Percentiles rank a stretch among this genome's conserved stretches.
phyloP scores from a whole-genome alignment of 2,888 invertebrate species.

The Lumbricus terrestris region DNA sequence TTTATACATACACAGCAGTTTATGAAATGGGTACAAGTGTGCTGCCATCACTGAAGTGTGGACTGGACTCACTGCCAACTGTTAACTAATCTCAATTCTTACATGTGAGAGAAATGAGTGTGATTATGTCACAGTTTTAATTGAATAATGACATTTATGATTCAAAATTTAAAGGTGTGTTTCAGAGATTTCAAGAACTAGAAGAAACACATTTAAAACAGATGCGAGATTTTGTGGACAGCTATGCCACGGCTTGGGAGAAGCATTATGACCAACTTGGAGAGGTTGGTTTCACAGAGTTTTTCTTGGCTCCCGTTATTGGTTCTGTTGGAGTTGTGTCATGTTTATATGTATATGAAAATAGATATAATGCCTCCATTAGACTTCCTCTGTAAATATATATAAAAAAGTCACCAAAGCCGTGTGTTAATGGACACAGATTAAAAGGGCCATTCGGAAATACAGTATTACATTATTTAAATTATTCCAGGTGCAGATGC shows the following conservation, averaged over 20 bases:
- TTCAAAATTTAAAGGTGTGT: not conserved
- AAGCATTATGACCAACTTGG: conserved; percentile 87
- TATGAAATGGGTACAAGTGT: no score
- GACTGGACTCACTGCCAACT: no score
- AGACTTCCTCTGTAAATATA: not conserved
- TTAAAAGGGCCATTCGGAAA: no score
- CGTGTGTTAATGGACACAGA: no score
- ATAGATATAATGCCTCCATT: not conserved
- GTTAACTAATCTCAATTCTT: no score
- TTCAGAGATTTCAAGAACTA: conserved; percentile 79
- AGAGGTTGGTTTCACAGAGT: conserved; percentile 77
- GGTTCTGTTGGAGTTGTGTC: not conserved
- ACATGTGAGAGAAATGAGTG: not conserved
- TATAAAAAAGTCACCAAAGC: no score
- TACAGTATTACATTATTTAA: no score
- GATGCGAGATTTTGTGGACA: conserved; percentile 91
- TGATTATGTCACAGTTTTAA: not conserved
- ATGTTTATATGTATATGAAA: not conserved
- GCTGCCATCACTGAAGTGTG: no score
- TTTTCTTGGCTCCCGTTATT: not conserved
- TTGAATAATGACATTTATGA: not conserved
- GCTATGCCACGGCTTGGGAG: conserved; percentile 71
- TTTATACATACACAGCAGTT: no score
- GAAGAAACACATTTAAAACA: conserved; percentile 88
- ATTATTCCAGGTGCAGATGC: conserved; percentile 46